Evolutionary conservation across 2,888 invertebrate genomes (phyloP).

Genomic region (Scaptomyza flava): DNA sequence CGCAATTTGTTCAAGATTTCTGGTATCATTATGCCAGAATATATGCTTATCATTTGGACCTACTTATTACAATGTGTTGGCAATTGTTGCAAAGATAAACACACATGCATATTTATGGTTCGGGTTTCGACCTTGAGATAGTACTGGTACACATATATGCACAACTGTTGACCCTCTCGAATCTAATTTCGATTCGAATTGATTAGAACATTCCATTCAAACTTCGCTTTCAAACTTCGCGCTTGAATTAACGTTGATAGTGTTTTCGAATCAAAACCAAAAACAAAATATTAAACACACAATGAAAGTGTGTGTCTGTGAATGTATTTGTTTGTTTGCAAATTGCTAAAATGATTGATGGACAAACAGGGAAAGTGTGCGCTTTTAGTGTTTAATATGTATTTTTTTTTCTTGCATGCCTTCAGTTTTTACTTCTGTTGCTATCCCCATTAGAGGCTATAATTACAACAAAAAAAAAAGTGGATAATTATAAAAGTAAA

Average conservation of each 20-base stretch:
- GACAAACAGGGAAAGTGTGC: constrained; percentile 34
- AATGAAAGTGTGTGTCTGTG: constrained; percentile 1
- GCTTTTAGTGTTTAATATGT: constrained; percentile 12
- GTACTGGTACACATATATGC: too few relatives aligned
- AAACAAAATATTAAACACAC: not conserved
- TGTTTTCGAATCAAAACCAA: constrained; percentile 28
- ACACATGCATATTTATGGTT: too few relatives aligned
- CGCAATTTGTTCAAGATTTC: constrained; percentile 40
- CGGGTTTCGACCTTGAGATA: too few relatives aligned
- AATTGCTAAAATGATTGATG: constrained; percentile 45
- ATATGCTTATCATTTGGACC: constrained; percentile 24
- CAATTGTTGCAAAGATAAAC: not conserved
- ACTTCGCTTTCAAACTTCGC: constrained; percentile 4
- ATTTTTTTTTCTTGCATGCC: constrained; percentile 17
- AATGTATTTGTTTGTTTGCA: constrained; percentile 9
- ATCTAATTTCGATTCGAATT: not conserved
- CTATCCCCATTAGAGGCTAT: constrained; percentile 12
- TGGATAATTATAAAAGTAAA: not conserved
- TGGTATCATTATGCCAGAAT: not conserved
- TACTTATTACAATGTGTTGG: constrained; percentile 12
- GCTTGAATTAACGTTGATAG: constrained; percentile 41
- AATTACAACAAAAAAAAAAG: constrained; percentile 29
- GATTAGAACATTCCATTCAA: not conserved
- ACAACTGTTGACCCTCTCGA: too few relatives aligned
- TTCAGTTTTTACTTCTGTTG: constrained; percentile 31